A percentile compares a stretch with the other conserved stretches of the same genome.
phyloP scores from a whole-genome alignment of 2,797 vertebrate species.

The Toxotes lorentzi region DNA sequence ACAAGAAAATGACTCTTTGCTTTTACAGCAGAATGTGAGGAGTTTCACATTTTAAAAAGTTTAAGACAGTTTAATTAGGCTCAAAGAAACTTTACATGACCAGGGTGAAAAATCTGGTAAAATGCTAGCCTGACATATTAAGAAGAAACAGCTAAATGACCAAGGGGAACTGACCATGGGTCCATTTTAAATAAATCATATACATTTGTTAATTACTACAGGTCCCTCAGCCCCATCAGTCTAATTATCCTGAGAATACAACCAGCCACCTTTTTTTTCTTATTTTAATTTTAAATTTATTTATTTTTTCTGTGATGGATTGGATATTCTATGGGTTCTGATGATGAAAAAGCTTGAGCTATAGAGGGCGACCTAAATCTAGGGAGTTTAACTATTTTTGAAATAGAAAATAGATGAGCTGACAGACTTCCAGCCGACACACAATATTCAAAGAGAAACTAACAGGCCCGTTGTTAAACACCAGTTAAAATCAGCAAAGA shows the following conservation, averaged over 20 bases:
- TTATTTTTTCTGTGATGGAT: constrained; percentile 5
- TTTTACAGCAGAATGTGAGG: background rate
- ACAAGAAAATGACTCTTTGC: background rate
- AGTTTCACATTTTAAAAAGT: constrained; percentile 19
- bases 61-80: constrained; percentile 17
- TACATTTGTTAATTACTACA: constrained; percentile 33
- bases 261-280: background rate
- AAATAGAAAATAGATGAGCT: constrained; percentile 6
- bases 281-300: no score
- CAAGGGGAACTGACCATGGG: background rate
- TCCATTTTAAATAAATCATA: constrained; percentile 28
- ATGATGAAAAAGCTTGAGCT: background rate
- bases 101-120: background rate
- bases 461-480: background rate
- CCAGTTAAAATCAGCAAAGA: background rate
- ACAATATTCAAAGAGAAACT: constrained; percentile 13
- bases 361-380: background rate
- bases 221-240: background rate
- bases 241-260: constrained; percentile 16
- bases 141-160: background rate
- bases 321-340: constrained; percentile 18
- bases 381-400: background rate
- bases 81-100: constrained; percentile 7
- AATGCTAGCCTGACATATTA: background rate
- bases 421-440: constrained; percentile 1